Evolutionary conservation across 2,113 vertebrate genomes (phyloP).

Genomic region (Larimichthys crocea): DNA sequence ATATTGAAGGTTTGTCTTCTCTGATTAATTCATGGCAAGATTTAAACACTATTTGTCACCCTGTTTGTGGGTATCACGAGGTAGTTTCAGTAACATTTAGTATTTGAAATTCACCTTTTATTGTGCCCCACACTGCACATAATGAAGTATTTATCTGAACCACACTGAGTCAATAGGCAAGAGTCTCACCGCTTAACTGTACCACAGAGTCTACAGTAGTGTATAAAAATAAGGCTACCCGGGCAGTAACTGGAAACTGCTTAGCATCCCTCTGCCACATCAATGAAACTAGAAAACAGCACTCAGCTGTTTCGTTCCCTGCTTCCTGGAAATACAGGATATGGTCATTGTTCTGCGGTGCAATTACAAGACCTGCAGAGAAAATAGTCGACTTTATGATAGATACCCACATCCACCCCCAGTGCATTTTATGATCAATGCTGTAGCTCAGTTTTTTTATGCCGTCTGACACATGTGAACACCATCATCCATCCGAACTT

Average conservation of each 20-base stretch:
- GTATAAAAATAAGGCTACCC: slow-evolving; percentile 73
- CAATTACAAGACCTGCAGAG: slow-evolving; percentile 63
- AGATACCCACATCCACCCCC: slow-evolving; percentile 51
- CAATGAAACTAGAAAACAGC: slow-evolving; percentile 68
- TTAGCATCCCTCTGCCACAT: slow-evolving; percentile 74
- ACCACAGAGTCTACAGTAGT: slow-evolving; percentile 58
- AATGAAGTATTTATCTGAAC: slow-evolving; percentile 82
- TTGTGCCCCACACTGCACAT: slow-evolving; percentile 80
- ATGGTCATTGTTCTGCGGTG: slow-evolving; percentile 71
- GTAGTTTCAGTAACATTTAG: slow-evolving; percentile 11
- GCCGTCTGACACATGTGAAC: slow-evolving; percentile 17
- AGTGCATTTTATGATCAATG: slow-evolving; percentile 29
- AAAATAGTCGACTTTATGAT: slow-evolving; percentile 52
- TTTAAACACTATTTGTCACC: background rate
- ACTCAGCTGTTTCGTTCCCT: slow-evolving; percentile 69
- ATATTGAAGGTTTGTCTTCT: background rate
- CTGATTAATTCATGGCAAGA: slow-evolving; percentile 23
- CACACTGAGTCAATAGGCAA: slow-evolving; percentile 73
- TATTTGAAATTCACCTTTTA: slow-evolving; percentile 69
- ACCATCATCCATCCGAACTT: slow-evolving; percentile 3
- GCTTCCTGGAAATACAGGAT: slow-evolving; percentile 73
- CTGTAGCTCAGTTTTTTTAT: slow-evolving; percentile 40
- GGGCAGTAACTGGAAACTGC: slow-evolving; percentile 71
- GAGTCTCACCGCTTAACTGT: slow-evolving; percentile 54
- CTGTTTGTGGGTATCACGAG: slow-evolving; percentile 41